A percentile compares a stretch with the other conserved stretches of the same genome.
phyloP scores from a whole-genome alignment of 2,888 invertebrate species.

The Eupelmus urozonus region DNA sequence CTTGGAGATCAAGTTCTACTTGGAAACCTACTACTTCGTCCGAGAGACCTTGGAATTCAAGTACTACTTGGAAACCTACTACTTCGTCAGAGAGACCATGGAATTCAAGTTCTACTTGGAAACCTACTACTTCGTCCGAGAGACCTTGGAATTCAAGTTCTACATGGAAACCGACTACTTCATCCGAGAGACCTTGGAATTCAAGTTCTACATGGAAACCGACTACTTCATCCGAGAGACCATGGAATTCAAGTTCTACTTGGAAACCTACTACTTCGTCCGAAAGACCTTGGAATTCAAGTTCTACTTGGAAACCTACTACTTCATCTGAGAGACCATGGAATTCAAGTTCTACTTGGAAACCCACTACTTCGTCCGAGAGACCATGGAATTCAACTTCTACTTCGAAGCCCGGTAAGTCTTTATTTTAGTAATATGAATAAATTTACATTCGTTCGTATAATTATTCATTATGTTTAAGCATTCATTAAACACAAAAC shows the following conservation, averaged over 20 bases:
- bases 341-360: background rate
- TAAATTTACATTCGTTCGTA: background rate
- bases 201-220: background rate
- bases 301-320: no score
- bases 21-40: background rate
- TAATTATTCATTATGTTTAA: background rate
- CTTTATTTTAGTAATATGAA: background rate
- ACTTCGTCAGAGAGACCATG: background rate
- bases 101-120: background rate
- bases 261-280: background rate
- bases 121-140: background rate
- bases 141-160: no score
- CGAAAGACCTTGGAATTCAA: background rate
- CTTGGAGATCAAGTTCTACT: no score
- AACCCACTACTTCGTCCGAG: constrained; percentile 9
- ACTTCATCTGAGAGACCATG: no score
- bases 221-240: background rate
- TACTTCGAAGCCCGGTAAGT: constrained; percentile 27
- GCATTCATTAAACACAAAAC: background rate
- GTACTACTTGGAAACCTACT: background rate
- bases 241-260: no score
- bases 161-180: background rate
- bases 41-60: background rate
- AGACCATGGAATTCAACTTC: background rate
- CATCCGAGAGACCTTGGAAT: background rate